These are phyloP conservation scores for Pteropus rufus DNA, from an alignment of 2,797 vertebrate species.

Conservation along the genomic window DNA sequence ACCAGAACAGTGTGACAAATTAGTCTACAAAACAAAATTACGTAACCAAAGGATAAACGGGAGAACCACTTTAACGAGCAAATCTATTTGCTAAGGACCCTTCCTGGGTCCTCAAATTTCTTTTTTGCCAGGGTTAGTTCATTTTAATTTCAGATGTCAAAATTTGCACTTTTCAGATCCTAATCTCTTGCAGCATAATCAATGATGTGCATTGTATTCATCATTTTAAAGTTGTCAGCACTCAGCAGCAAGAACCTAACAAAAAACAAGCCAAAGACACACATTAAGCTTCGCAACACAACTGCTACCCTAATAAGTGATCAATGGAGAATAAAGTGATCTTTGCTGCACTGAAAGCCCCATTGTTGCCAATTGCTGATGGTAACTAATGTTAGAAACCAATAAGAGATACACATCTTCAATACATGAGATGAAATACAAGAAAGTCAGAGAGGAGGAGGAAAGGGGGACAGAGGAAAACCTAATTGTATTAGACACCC, in stretches of 20 bases:
- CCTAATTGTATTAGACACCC: slow-evolving; percentile 54
- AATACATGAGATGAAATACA: background rate
- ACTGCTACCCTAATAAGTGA: background rate
- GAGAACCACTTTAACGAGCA: background rate
- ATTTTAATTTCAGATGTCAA: background rate
- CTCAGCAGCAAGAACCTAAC: background rate
- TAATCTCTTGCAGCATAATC: background rate
- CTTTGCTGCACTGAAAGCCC: background rate
- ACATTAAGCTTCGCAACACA: background rate
- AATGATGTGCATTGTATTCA: background rate
- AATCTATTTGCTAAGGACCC: background rate
- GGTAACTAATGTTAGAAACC: background rate
- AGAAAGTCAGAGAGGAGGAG: background rate
- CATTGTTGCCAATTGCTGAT: background rate
- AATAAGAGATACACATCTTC: background rate
- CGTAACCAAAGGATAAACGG: background rate
- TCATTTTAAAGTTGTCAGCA: background rate
- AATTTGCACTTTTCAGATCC: background rate
- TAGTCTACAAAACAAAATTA: background rate
- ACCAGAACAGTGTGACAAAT: background rate
- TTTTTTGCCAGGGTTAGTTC: background rate
- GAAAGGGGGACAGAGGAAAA: background rate
- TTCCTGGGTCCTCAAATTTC: background rate
- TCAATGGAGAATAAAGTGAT: background rate
- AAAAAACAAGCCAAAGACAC: background rate